phyloP scores from a whole-genome alignment of 2,113 vertebrate genomes.

The Todiramphus chloris region DNA sequence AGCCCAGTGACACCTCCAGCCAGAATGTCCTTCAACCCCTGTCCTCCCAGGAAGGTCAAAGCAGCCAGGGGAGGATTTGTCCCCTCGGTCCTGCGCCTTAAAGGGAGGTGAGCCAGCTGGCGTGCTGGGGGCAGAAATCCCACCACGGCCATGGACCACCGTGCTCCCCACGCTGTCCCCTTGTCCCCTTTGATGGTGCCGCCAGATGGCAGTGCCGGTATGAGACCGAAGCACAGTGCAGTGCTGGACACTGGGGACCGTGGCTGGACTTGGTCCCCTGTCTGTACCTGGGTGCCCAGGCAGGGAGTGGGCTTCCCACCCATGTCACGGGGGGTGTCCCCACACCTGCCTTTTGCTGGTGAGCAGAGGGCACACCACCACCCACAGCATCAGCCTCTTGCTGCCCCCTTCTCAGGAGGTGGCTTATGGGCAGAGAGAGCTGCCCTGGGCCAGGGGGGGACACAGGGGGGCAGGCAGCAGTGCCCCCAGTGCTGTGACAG shows the following conservation, averaged over 20 bases:
- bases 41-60: background rate
- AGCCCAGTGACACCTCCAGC: background rate
- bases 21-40: background rate
- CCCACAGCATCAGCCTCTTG: fast-evolving
- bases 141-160: fast-evolving
- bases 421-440: no score
- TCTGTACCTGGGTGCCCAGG: background rate
- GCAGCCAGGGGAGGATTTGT: fast-evolving
- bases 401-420: fast-evolving
- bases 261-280: background rate
- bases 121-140: background rate
- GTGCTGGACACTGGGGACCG: background rate
- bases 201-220: background rate
- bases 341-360: background rate
- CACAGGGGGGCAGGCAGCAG: background rate
- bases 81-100: background rate
- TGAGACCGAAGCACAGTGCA: background rate
- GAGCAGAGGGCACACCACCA: background rate
- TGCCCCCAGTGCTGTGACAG: background rate
- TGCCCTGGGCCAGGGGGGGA: background rate
- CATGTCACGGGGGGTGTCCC: background rate
- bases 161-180: fast-evolving
- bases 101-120: background rate
- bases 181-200: fast-evolving
- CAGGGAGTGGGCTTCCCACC: no score